These are phyloP conservation scores for Lampropteryx suffumata DNA, from an alignment of 2,888 invertebrate genomes.

Conservation along the genomic window DNA sequence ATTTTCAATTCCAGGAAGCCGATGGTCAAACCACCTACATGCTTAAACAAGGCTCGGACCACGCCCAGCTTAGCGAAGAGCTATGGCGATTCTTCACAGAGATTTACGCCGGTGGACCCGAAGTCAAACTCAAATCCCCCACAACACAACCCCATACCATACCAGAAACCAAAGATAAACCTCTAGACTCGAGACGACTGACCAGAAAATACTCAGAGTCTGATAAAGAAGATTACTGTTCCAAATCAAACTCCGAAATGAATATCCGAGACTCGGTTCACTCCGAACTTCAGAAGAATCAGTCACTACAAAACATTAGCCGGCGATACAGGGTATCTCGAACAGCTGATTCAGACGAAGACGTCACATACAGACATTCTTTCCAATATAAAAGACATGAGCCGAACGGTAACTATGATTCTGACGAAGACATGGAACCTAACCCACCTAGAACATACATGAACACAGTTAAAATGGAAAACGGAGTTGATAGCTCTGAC, in stretches of 20 bases:
- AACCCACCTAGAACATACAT: constrained; percentile 45
- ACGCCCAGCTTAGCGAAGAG: constrained; percentile 91
- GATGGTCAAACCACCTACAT: constrained; percentile 62
- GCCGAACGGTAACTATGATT: constrained; percentile 67
- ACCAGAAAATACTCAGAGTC: constrained; percentile 68
- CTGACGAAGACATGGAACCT: constrained; percentile 64
- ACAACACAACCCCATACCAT: constrained; percentile 20
- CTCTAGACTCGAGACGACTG: constrained; percentile 32
- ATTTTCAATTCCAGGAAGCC: constrained; percentile 57
- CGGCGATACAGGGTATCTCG: constrained; percentile 49
- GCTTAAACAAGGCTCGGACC: constrained; percentile 82
- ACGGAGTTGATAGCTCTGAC: constrained; percentile 68
- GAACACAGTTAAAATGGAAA: constrained; percentile 60
- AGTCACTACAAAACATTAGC: constrained; percentile 73
- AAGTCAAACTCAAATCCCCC: constrained; percentile 79
- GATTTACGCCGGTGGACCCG: constrained; percentile 96
- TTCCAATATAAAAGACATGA: constrained; percentile 58
- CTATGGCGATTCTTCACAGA: constrained; percentile 93
- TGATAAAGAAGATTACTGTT: constrained; percentile 72
- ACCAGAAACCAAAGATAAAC: constrained; percentile 32
- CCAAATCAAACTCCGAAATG: constrained; percentile 66
- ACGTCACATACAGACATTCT: constrained; percentile 54
- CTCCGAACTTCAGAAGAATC: constrained; percentile 68
- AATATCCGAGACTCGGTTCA: constrained; percentile 60
- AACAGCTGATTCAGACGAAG: constrained; percentile 66